Evolutionary conservation across 1,140 invertebrate genomes (phyloP).

Genomic region (Habropoda laboriosa): DNA sequence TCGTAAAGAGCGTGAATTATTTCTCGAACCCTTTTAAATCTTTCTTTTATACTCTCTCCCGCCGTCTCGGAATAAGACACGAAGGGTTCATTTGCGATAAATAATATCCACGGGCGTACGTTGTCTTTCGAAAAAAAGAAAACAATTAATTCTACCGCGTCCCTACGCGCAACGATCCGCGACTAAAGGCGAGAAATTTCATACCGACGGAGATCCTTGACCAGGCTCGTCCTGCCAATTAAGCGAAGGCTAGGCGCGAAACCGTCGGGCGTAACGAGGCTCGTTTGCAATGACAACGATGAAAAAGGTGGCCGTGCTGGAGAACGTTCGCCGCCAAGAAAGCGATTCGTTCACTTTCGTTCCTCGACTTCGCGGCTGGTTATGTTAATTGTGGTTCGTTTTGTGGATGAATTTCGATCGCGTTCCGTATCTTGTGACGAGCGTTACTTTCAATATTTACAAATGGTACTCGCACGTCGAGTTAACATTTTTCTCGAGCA

Average conservation of each 20-base stretch:
- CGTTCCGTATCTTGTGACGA: too few relatives aligned
- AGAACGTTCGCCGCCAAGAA: slow-evolving; percentile 13
- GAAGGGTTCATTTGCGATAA: slow-evolving; percentile 31
- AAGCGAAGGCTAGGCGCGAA: slow-evolving; percentile 57
- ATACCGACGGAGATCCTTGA: slow-evolving; percentile 55
- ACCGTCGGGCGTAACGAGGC: slow-evolving; percentile 51
- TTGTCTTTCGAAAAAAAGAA: slow-evolving; percentile 24
- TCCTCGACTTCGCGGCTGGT: slow-evolving; percentile 43
- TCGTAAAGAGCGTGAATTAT: slow-evolving; percentile 41
- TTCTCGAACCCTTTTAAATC: slow-evolving; percentile 30
- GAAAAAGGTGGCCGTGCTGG: slow-evolving; percentile 20
- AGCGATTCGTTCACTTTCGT: slow-evolving; percentile 52
- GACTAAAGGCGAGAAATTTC: slow-evolving; percentile 69
- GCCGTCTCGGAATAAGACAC: too few relatives aligned
- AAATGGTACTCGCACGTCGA: too few relatives aligned
- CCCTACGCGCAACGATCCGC: slow-evolving; percentile 30
- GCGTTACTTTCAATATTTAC: too few relatives aligned
- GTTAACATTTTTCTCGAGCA: too few relatives aligned
- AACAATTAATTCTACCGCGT: slow-evolving; percentile 56
- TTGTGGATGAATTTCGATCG: neutral
- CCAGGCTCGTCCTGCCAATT: slow-evolving; percentile 69
- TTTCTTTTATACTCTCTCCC: neutral
- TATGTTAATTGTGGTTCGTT: slow-evolving; percentile 46
- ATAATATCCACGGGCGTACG: slow-evolving; percentile 8
- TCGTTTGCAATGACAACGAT: slow-evolving; percentile 54